These are phyloP conservation scores for Liolophura sinensis DNA, from an alignment of 1,140 invertebrate species.

Conservation along the genomic window DNA sequence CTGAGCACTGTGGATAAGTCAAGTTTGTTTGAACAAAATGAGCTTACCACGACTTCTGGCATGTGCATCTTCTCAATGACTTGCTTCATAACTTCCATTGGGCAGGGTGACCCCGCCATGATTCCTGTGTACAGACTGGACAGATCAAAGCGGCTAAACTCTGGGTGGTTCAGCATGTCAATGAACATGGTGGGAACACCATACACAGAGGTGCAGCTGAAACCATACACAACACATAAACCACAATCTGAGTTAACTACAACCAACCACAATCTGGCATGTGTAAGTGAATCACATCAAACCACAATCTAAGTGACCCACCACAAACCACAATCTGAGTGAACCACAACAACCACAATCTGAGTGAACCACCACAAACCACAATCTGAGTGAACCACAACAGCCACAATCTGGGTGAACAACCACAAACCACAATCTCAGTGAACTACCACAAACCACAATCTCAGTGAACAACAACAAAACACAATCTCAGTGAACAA, in stretches of 20 bases:
- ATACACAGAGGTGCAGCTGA: constrained; percentile 76
- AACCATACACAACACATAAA: constrained; percentile 21
- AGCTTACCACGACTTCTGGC: constrained; percentile 21
- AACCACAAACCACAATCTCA: too few species aligned
- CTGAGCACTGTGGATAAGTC: too few species aligned
- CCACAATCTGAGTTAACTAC: neutral
- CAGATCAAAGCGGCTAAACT: constrained; percentile 55
- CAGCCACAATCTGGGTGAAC: too few species aligned
- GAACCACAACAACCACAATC: neutral
- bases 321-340: neutral
- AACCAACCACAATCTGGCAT: neutral
- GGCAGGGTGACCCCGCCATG: constrained; percentile 57
- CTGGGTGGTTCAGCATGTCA: constrained; percentile 69
- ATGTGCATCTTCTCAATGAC: constrained; percentile 50
- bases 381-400: too few species aligned
- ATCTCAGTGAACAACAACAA: neutral
- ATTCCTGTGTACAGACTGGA: constrained; percentile 59
- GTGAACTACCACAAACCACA: too few species aligned
- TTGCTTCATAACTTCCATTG: constrained; percentile 48
- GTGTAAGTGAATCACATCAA: neutral
- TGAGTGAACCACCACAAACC: too few species aligned
- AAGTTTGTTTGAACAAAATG: too few species aligned
- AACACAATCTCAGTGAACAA: neutral
- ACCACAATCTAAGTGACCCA: neutral
- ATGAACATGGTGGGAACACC: constrained; percentile 98